Percentiles rank a stretch among this genome's conserved stretches.
These are phyloP conservation scores for Callyntrura sp. DNA, from an alignment of 2,888 invertebrate species.

Conservation along the genomic window DNA sequence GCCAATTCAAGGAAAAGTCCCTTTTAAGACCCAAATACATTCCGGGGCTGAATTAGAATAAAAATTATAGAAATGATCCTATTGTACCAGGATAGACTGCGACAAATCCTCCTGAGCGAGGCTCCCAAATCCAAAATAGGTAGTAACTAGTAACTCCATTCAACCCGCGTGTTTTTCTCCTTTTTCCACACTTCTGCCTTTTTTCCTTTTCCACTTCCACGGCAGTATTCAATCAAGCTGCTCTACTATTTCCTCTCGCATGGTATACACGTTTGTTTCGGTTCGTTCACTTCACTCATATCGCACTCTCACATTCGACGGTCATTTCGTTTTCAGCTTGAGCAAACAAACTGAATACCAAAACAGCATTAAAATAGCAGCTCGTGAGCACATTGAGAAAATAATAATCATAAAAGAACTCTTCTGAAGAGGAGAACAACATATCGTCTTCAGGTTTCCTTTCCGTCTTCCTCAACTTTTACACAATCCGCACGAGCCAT, in stretches of 20 bases:
- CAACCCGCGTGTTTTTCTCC: background rate
- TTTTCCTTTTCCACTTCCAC: constrained; percentile 23
- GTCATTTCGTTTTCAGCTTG: constrained; percentile 69
- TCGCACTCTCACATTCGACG: constrained; percentile 7
- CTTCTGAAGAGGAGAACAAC: constrained; percentile 38
- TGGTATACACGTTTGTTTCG: no score
- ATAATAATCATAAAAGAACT: constrained; percentile 36
- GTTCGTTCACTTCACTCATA: no score
- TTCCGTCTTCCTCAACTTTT: constrained; percentile 8
- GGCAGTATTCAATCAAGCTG: constrained; percentile 56
- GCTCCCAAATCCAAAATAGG: constrained; percentile 42
- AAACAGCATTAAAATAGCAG: constrained; percentile 35
- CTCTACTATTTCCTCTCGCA: constrained; percentile 3
- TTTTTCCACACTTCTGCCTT: background rate
- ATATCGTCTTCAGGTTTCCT: constrained; percentile 12
- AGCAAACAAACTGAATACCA: constrained; percentile 64
- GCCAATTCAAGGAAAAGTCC: constrained; percentile 38
- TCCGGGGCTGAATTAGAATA: background rate
- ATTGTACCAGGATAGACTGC: background rate
- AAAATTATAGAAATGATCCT: constrained; percentile 25
- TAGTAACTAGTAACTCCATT: constrained; percentile 38
- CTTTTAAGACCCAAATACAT: constrained; percentile 38
- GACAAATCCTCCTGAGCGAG: background rate
- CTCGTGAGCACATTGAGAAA: constrained; percentile 43
- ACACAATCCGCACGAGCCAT: constrained; percentile 71